Evolutionary conservation across 1,140 invertebrate species (phyloP).

Genomic region (Drosophila micromelanica): DNA sequence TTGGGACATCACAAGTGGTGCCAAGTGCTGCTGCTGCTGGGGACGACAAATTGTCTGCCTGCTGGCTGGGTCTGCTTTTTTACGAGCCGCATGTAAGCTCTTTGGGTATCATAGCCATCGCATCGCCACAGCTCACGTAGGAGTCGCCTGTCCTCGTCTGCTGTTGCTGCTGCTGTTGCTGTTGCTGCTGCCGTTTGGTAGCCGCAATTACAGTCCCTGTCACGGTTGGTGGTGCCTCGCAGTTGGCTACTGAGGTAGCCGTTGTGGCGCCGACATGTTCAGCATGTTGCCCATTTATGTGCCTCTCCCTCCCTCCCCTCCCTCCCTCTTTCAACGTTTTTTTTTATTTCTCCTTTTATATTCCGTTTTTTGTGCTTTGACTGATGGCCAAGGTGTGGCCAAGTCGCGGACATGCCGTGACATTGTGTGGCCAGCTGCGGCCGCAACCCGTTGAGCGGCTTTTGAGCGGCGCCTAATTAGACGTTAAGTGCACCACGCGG

Average conservation of each 20-base stretch:
- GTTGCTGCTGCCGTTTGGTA: slow-evolving; percentile 26
- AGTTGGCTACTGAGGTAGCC: slow-evolving; percentile 67
- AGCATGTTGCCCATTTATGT: slow-evolving; percentile 55
- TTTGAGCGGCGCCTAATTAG: slow-evolving; percentile 77
- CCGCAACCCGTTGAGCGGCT: slow-evolving; percentile 67
- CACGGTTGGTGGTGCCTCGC: slow-evolving; percentile 71
- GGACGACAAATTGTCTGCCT: slow-evolving; percentile 77
- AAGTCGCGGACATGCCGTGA: slow-evolving; percentile 59
- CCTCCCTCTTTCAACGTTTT: neutral
- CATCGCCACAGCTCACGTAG: slow-evolving; percentile 68
- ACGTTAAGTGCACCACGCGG: slow-evolving; percentile 65
- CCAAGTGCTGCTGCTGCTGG: slow-evolving; percentile 56
- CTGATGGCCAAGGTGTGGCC: slow-evolving; percentile 70
- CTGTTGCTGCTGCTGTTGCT: slow-evolving; percentile 13
- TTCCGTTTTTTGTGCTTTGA: slow-evolving; percentile 40
- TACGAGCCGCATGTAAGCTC: slow-evolving; percentile 75
- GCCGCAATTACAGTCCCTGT: slow-evolving; percentile 54
- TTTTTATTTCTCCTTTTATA: slow-evolving; percentile 1
- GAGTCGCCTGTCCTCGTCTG: slow-evolving; percentile 51
- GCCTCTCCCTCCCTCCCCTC: neutral
- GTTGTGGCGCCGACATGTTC: slow-evolving; percentile 56
- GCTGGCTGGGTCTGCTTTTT: slow-evolving; percentile 66
- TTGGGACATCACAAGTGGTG: slow-evolving; percentile 68
- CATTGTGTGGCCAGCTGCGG: slow-evolving; percentile 50
- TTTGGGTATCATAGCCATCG: slow-evolving; percentile 50